Base-by-base conservation (phyloP, 2,888 invertebrate genomes). In the Drosophila mercatorum region DNA sequence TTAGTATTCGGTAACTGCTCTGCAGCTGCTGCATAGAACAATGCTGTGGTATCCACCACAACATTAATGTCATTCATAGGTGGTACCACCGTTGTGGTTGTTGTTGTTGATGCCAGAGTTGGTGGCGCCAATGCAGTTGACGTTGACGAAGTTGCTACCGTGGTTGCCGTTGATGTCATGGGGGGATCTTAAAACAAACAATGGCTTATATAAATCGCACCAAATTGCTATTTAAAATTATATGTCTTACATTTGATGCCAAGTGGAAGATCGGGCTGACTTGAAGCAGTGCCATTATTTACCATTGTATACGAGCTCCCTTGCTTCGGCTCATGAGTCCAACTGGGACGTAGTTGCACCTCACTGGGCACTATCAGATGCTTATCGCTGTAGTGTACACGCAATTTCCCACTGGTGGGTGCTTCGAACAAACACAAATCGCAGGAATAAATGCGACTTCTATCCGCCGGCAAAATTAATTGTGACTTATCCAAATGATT, bases 341-440 rank as follows among this genome's bases (percentile, higher is more conserved):
- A 85, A 46, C 75, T 82, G 0, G 91, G 91, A 5, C 90, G 82
- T 44, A 91, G 53, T 31, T 91, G 89, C 22, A 89, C 62, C 26
- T 91, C 91, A 11, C 68, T 83, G 0, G 90, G 86, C 6, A 84
- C 72, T 5, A 89, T 59, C 34, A 71, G 61, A 58, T 91, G 91
- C 57, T 81, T 82, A 11, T 71, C 73, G 17, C 75, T 77, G 61
- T 91, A 91, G 47, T 91, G 92, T 0, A 64, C 60, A 11, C 83
- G 81, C 11, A 91, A 56, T 47, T 88, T 78, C 0, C 60, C 57
- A 22, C 81, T 71, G 17, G 68, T 68, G 7, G 72, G 65, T 2
- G 87, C 75, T 57, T 91, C 91, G 67, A 80, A 92, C 0, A 91
- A 72, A 58, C 91, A 91, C 74, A 91, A 68, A 65, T 91, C 91